phyloP scores from a whole-genome alignment of 2,797 vertebrate species.

The Centroberyx gerrardi region DNA sequence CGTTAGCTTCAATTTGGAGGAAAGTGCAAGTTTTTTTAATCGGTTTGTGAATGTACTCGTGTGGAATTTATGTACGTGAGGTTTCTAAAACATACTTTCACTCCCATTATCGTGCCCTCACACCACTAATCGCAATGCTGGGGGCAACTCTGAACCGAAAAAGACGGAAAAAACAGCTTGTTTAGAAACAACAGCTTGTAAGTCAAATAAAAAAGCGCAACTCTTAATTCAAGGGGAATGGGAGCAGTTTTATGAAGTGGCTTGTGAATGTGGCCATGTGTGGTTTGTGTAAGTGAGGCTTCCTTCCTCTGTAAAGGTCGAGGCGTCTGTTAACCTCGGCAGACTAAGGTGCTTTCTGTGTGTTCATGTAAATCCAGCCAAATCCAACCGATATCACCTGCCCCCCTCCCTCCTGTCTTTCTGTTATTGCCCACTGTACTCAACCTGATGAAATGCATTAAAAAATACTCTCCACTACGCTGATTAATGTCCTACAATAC shows the following conservation, averaged over 20 bases:
- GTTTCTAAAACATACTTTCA: conserved; percentile 57
- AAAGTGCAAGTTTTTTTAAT: conserved; percentile 45
- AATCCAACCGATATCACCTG: conserved; percentile 23
- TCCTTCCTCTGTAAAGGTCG: conserved; percentile 45
- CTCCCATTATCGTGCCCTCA: conserved; percentile 20
- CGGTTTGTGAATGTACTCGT: conserved; percentile 35
- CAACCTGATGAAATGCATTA: conserved; percentile 42
- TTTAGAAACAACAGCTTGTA: conserved; percentile 48
- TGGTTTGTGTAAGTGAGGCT: conserved; percentile 53
- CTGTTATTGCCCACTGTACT: neutral
- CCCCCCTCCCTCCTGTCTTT: conserved; percentile 9
- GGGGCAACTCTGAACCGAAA: conserved; percentile 23
- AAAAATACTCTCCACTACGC: conserved; percentile 18
- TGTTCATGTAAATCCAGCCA: conserved; percentile 24
- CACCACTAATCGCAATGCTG: conserved; percentile 25
- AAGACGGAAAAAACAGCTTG: neutral
- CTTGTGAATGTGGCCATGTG: conserved; percentile 69
- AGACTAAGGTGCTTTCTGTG: conserved; percentile 19
- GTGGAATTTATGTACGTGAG: conserved; percentile 58
- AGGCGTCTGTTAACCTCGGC: conserved; percentile 18
- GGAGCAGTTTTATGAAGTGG: conserved; percentile 57
- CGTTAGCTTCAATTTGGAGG: conserved; percentile 36
- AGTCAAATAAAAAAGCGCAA: conserved; percentile 39
- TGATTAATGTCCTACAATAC: conserved; percentile 8
- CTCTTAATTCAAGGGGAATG: conserved; percentile 54